A percentile compares a stretch with the other conserved stretches of the same genome.
Conservation (phyloP, 2,797 vertebrate species). For the Danio kyathit region DNA sequence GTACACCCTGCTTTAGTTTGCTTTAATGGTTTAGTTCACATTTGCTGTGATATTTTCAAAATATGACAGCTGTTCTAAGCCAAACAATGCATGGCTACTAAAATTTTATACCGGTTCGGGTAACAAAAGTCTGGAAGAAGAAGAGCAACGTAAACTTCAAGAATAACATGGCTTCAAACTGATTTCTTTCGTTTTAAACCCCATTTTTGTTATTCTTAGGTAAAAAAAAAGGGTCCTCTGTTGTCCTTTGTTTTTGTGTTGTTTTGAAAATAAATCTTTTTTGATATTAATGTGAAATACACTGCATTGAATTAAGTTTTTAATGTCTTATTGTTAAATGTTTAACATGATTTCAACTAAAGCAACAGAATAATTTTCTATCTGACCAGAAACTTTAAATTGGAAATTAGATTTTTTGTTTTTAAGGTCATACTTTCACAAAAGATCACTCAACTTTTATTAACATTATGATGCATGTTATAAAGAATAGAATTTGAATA, state of each 20-base stretch:
- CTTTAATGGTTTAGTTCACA: not conserved
- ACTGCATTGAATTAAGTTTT: not conserved
- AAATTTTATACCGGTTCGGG: not conserved
- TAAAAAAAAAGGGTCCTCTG: not conserved
- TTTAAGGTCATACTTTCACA: too few species aligned
- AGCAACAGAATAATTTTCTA: not conserved
- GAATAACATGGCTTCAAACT: not conserved
- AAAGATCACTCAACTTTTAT: too few species aligned
- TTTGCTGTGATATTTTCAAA: not conserved
- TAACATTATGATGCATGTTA: too few species aligned
- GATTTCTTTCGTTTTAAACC: not conserved
- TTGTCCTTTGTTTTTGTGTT: not conserved
- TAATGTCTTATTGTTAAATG: too few species aligned
- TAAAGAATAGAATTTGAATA: too few species aligned
- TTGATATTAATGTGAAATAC: slow-evolving; percentile 15
- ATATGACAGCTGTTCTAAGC: not conserved
- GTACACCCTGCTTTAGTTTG: not conserved
- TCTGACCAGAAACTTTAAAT: not conserved
- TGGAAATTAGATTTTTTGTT: too few species aligned
- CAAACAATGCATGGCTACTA: not conserved
- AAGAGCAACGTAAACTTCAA: not conserved
- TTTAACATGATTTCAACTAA: not conserved
- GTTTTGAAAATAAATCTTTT: slow-evolving; percentile 21
- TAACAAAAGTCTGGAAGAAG: not conserved
- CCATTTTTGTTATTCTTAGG: not conserved